Conservation (phyloP, 1,140 invertebrate genomes). For the Bombus turneri region DNA sequence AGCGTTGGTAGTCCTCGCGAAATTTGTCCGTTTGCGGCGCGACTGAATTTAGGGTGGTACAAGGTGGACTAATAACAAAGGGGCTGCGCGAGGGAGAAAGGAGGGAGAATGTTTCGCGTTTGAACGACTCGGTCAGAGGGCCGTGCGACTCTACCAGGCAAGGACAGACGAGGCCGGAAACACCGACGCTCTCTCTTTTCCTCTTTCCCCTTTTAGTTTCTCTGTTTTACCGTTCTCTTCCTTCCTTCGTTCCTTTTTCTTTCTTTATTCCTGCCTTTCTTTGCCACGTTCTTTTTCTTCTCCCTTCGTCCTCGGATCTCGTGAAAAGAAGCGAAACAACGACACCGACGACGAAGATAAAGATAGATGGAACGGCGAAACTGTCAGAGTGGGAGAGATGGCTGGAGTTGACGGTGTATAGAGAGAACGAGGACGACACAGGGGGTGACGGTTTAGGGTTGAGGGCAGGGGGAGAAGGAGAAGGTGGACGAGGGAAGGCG, state of each 20-base stretch:
- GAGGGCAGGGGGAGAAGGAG: conserved; percentile 16
- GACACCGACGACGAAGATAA: not conserved
- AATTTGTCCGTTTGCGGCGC: conserved; percentile 65
- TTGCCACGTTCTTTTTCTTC: not conserved
- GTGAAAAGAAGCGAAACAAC: conserved; percentile 34
- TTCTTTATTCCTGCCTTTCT: not conserved
- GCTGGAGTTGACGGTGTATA: not conserved
- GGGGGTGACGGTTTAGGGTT: conserved; percentile 5
- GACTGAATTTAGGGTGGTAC: conserved; percentile 71
- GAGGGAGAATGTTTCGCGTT: not conserved
- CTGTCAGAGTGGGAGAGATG: not conserved
- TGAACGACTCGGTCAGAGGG: conserved; percentile 26
- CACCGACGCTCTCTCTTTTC: not conserved
- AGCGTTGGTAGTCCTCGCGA: conserved; percentile 26
- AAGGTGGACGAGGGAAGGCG: conserved; percentile 66
- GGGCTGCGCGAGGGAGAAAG: conserved; percentile 44
- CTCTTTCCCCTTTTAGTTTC: not conserved
- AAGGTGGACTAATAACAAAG: conserved; percentile 70
- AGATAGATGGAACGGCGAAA: conserved; percentile 1
- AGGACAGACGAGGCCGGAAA: conserved; percentile 8
- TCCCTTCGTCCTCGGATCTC: not conserved
- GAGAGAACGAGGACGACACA: not conserved
- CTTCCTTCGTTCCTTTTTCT: not conserved
- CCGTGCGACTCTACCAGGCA: conserved; percentile 19
- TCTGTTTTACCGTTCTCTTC: not conserved